These are phyloP conservation scores for Apodemia duryi DNA, from an alignment of 2,888 invertebrate genomes.

Conservation along the genomic window DNA sequence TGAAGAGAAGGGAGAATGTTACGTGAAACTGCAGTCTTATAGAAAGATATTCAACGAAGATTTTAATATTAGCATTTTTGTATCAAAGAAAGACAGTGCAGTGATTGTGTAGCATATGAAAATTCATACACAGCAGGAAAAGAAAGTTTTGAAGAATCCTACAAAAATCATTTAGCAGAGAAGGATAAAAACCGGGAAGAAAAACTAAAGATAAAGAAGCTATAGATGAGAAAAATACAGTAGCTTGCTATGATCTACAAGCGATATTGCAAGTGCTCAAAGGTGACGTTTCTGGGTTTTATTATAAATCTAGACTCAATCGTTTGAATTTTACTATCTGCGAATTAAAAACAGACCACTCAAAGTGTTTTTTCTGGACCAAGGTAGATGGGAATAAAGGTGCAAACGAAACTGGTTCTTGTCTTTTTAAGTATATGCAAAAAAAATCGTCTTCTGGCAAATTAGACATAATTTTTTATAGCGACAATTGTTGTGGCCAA, in stretches of 20 bases:
- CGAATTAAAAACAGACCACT: neutral
- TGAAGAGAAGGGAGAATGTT: neutral
- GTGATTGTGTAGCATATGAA: neutral
- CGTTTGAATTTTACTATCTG: constrained; percentile 2
- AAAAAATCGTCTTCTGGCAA: neutral
- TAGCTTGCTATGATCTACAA: neutral
- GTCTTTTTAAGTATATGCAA: neutral
- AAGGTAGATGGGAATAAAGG: neutral
- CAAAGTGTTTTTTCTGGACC: no score
- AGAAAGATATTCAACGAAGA: neutral
- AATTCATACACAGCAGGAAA: neutral
- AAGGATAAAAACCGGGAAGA: neutral
- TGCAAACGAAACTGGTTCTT: neutral
- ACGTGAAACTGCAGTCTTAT: neutral
- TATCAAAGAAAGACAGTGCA: neutral
- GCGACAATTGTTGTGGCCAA: neutral
- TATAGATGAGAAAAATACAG: neutral
- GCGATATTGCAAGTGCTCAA: neutral
- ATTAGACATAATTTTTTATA: neutral
- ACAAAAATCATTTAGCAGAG: neutral
- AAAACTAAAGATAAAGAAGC: no score
- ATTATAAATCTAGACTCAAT: neutral
- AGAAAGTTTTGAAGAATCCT: neutral
- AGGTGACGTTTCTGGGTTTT: constrained; percentile 3
- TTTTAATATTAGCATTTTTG: neutral